A percentile compares a stretch with the other conserved stretches of the same genome.
Conservation (phyloP, 2,888 invertebrate species). For the Netelia melanura region DNA sequence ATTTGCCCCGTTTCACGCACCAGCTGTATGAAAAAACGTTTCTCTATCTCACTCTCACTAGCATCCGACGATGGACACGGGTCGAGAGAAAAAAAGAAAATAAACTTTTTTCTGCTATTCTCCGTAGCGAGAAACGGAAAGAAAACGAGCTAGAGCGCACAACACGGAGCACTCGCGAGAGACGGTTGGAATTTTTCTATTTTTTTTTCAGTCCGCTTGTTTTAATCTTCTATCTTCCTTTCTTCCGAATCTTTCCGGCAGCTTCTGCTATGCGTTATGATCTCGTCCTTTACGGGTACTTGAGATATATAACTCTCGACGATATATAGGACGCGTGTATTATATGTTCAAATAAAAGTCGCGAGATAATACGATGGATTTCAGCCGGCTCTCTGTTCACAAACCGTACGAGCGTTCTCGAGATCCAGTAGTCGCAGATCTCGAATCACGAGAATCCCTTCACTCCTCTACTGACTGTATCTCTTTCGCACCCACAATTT, state of each 20-base stretch:
- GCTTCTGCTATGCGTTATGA: constrained; percentile 4
- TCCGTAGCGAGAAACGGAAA: constrained; percentile 24
- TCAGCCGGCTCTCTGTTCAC: neutral
- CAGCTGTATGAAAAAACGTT: constrained; percentile 13
- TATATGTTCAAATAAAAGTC: constrained; percentile 26
- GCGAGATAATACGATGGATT: constrained; percentile 43
- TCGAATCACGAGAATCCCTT: constrained; percentile 52
- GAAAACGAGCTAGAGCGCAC: constrained; percentile 45
- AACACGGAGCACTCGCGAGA: constrained; percentile 64
- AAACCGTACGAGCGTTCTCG: constrained; percentile 52
- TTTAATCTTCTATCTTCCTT: constrained; percentile 19
- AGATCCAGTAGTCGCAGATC: constrained; percentile 11
- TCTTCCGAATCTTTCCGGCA: constrained; percentile 4
- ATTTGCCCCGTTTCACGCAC: constrained; percentile 22
- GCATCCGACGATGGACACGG: constrained; percentile 31
- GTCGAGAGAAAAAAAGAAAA: constrained; percentile 22
- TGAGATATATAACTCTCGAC: constrained; percentile 13
- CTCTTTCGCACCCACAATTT: neutral
- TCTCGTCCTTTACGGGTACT: neutral
- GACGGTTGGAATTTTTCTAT: constrained; percentile 21
- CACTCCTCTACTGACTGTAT: constrained; percentile 18
- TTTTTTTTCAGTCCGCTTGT: constrained; percentile 5
- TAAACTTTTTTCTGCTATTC: neutral
- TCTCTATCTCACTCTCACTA: constrained; percentile 29
- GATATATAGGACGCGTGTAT: constrained; percentile 25